These are phyloP conservation scores for Cyanoramphus novaezelandiae DNA, from an alignment of 2,113 vertebrate genomes.

Conservation along the genomic window DNA sequence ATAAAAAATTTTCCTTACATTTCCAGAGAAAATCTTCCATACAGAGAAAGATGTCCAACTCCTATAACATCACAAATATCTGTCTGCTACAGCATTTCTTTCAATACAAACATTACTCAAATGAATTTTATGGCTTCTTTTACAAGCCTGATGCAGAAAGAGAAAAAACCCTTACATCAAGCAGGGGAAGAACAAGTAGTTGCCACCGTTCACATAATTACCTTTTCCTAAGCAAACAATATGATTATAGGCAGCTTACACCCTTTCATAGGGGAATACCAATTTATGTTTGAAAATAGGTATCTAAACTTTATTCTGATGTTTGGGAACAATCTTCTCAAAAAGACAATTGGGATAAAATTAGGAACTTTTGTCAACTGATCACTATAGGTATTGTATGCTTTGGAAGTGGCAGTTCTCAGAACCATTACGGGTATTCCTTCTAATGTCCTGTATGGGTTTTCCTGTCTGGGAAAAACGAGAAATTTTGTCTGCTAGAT, in stretches of 20 bases:
- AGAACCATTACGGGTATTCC: not conserved
- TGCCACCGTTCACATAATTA: not conserved
- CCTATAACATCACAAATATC: not conserved
- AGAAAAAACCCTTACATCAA: not conserved
- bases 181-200: not conserved
- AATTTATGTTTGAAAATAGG: too few relatives aligned
- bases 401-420: not conserved
- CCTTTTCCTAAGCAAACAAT: not conserved
- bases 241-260: not conserved
- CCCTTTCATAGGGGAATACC: not conserved
- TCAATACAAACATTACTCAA: not conserved
- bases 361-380: not conserved
- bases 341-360: not conserved
- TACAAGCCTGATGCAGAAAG: not conserved
- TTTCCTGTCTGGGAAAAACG: not conserved
- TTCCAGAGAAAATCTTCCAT: not conserved
- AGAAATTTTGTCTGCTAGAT: not conserved
- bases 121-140: not conserved
- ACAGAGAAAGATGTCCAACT: not conserved
- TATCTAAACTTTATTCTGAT: not conserved
- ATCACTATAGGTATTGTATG: not conserved
- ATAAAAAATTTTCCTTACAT: not conserved
- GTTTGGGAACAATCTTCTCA: not conserved
- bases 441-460: not conserved
- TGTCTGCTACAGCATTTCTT: not conserved